Conservation (phyloP, 2,797 vertebrate genomes). For the Limnodromus scolopaceus region DNA sequence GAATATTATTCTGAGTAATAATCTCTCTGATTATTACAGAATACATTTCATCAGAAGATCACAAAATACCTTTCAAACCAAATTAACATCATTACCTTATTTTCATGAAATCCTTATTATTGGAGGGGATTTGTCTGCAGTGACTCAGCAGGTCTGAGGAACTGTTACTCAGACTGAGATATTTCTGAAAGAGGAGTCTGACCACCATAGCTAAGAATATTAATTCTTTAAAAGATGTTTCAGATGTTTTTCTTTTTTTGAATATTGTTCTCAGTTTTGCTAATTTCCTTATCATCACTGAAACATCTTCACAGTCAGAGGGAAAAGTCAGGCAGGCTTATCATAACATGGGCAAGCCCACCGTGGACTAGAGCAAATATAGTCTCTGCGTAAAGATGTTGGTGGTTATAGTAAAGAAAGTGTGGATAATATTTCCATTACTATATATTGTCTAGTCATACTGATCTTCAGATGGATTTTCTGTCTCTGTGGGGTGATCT, state of each 20-base stretch:
- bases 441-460: background rate
- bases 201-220: background rate
- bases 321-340: background rate
- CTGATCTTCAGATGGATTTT: background rate
- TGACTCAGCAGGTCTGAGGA: slow-evolving; percentile 28
- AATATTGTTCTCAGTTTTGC: background rate
- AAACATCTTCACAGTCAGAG: background rate
- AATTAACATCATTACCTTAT: background rate
- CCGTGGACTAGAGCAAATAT: fast-evolving
- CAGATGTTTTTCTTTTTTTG: background rate
- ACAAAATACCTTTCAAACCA: background rate
- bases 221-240: background rate
- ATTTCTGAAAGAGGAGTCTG: background rate
- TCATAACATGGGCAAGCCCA: fast-evolving
- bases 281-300: background rate
- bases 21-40: background rate
- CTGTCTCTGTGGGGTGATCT: background rate
- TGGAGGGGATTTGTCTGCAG: slow-evolving; percentile 16
- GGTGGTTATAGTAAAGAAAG: background rate
- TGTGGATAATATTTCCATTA: background rate
- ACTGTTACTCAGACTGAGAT: background rate
- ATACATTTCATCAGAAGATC: background rate
- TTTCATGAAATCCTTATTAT: background rate
- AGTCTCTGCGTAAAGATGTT: background rate
- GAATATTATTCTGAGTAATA: background rate